Evolutionary conservation across 2,888 invertebrate genomes (phyloP).

Genomic region (Nephrotoma guestfalica): DNA sequence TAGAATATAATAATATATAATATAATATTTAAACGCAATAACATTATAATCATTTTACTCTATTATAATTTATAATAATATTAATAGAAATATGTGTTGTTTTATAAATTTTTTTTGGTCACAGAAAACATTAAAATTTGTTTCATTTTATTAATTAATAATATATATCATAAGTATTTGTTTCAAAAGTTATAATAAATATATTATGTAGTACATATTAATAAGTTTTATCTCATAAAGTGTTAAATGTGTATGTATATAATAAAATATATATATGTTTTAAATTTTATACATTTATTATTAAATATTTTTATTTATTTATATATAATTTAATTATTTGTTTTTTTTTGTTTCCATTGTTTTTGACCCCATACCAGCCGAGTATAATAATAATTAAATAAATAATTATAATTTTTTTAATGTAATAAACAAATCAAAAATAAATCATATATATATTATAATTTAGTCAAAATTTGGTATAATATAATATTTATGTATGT

Average conservation of each 20-base stretch:
- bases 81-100: neutral
- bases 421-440: neutral
- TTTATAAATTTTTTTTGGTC: neutral
- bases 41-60: neutral
- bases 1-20: neutral
- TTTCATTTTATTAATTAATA: neutral
- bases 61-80: neutral
- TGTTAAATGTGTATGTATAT: neutral
- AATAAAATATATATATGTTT: neutral
- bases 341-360: constrained; percentile 4
- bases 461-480: neutral
- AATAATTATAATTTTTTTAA: neutral
- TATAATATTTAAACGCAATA: neutral
- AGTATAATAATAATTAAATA: neutral
- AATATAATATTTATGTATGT: neutral
- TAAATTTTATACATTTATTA: neutral
- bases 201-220: neutral
- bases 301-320: constrained; percentile 3
- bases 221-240: neutral
- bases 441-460: neutral
- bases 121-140: neutral
- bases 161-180: constrained; percentile 1
- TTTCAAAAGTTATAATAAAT: neutral
- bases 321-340: constrained; percentile 2
- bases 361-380: constrained; percentile 10